Percentiles rank a stretch among this genome's conserved stretches.
Evolutionary conservation across 1,140 invertebrate species (phyloP).

Genomic region (Whitmania pigra): DNA sequence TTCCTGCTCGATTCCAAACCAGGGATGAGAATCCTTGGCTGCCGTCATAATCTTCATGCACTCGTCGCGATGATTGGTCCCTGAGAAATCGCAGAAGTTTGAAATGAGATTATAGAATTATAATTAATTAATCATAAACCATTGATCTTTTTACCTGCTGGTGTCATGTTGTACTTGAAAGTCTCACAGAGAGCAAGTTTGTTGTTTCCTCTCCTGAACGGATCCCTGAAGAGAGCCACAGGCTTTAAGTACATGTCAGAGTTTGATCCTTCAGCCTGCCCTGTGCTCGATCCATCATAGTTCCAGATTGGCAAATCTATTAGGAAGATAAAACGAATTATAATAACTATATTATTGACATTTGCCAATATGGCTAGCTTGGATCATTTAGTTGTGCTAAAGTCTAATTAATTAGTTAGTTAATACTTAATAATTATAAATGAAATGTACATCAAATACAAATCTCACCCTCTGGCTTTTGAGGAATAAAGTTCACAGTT

Average conservation of each 20-base stretch:
- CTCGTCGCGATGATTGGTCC: background rate
- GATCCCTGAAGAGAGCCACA: conserved; percentile 78
- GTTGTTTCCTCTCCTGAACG: conserved; percentile 70
- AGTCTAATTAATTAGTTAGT: too few species aligned
- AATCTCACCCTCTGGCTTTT: conserved; percentile 50
- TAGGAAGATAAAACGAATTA: background rate
- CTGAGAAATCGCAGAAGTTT: background rate
- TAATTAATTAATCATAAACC: too few species aligned
- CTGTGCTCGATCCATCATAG: conserved; percentile 70
- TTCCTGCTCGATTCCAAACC: conserved; percentile 86
- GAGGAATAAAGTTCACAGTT: conserved; percentile 65
- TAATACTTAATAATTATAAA: too few species aligned
- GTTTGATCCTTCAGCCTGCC: conserved; percentile 50
- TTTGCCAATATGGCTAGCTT: too few species aligned
- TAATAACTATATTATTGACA: too few species aligned
- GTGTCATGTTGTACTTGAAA: conserved; percentile 60
- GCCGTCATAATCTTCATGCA: background rate
- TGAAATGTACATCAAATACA: too few species aligned
- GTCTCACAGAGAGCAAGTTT: conserved; percentile 78
- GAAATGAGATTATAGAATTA: too few species aligned
- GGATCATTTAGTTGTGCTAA: too few species aligned
- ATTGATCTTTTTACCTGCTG: conserved; percentile 42
- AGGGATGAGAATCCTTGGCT: conserved; percentile 49
- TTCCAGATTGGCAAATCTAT: conserved; percentile 82
- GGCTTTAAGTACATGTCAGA: conserved; percentile 81